Conservation (phyloP, 2,113 vertebrate genomes). For the Varanus komodoensis region DNA sequence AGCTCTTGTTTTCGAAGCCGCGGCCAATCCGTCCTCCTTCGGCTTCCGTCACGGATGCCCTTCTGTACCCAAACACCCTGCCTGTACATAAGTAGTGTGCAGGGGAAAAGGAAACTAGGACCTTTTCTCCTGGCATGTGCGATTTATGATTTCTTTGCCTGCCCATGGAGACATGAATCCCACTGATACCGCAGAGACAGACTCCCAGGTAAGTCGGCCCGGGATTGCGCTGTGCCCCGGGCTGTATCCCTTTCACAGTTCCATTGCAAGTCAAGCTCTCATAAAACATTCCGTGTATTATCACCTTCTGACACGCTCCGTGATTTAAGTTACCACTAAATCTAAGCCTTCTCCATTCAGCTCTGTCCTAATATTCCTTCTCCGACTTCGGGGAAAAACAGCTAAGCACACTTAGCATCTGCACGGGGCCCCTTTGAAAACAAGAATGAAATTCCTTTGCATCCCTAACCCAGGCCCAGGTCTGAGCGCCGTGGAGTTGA, state of each 20-base stretch:
- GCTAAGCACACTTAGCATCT: too few relatives aligned
- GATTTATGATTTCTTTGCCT: not conserved
- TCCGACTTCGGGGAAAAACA: not conserved
- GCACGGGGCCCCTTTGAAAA: too few relatives aligned
- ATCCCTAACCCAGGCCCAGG: too few relatives aligned
- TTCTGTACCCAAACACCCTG: too few relatives aligned
- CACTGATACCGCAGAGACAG: too few relatives aligned
- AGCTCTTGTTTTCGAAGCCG: not conserved
- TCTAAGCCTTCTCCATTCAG: not conserved
- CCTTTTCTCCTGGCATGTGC: not conserved
- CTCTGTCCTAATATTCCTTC: not conserved
- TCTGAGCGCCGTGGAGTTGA: too few relatives aligned
- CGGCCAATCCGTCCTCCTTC: too few relatives aligned
- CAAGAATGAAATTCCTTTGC: too few relatives aligned
- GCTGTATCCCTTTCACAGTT: too few relatives aligned
- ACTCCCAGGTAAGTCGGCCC: too few relatives aligned
- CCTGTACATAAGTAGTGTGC: not conserved
- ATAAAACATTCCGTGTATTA: not conserved
- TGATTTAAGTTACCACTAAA: not conserved
- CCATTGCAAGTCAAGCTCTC: not conserved
- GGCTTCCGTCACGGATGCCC: not conserved
- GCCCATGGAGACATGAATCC: too few relatives aligned
- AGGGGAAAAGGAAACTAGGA: not conserved
- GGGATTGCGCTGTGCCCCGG: too few relatives aligned
- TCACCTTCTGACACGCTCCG: not conserved